Evolutionary conservation across 2,888 invertebrate species (phyloP).

Genomic region (Caenorhabditis becei): DNA sequence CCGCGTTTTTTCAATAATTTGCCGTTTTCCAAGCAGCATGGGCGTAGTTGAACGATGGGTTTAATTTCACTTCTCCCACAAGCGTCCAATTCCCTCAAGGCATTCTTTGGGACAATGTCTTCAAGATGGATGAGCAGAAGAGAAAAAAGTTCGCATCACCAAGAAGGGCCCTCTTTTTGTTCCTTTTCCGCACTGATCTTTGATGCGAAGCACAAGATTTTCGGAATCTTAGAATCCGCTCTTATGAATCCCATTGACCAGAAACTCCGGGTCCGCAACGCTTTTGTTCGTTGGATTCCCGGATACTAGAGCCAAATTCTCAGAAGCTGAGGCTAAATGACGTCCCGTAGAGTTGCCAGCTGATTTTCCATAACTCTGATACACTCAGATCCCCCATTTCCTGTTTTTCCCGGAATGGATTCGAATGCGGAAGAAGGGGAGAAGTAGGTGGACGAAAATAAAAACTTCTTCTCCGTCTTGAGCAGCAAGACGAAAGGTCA

Average conservation of each 20-base stretch:
- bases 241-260: not conserved
- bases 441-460: not conserved
- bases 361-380: too few relatives aligned
- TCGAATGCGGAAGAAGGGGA: not conserved
- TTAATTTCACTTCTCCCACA: conserved; percentile 52
- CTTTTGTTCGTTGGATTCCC: too few relatives aligned
- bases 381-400: not conserved
- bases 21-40: not conserved
- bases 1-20: conserved; percentile 11
- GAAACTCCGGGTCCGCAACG: not conserved
- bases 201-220: not conserved
- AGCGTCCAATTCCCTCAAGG: conserved; percentile 47
- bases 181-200: conserved; percentile 23
- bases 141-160: conserved; percentile 24
- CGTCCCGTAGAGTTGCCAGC: too few relatives aligned
- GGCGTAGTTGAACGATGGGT: conserved; percentile 10
- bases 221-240: not conserved
- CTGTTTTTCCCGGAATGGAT: not conserved
- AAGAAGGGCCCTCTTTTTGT: not conserved
- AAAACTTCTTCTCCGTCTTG: not conserved
- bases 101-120: conserved; percentile 19
- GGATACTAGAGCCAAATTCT: too few relatives aligned
- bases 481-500: conserved; percentile 21
- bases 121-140: conserved; percentile 25
- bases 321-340: too few relatives aligned